phyloP scores from a whole-genome alignment of 64 coral and sea anemone genomes.

The Exaiptasia diaphana region DNA sequence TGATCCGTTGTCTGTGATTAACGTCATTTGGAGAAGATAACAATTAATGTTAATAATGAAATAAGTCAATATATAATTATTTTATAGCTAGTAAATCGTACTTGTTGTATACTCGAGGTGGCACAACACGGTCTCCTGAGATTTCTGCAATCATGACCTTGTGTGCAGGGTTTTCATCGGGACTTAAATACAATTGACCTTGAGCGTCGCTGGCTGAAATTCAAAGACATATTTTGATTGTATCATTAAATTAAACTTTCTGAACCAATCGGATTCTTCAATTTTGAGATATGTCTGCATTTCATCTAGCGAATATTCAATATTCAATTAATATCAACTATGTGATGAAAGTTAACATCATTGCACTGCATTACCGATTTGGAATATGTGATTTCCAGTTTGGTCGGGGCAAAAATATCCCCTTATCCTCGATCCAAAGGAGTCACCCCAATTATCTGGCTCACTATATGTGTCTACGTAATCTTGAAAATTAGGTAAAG shows the following conservation, averaged over 20 bases:
- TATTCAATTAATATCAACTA: too few relatives aligned
- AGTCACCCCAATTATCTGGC: conserved; percentile 46
- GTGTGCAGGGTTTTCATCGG: conserved; percentile 41
- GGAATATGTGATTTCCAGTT: conserved; percentile 35
- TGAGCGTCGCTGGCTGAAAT: conserved; percentile 51
- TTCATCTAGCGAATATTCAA: too few relatives aligned
- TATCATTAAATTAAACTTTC: background rate
- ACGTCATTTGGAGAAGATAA: too few relatives aligned
- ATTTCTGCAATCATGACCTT: conserved; percentile 60
- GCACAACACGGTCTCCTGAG: conserved; percentile 16
- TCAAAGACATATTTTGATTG: background rate
- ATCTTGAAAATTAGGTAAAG: conserved; percentile 17
- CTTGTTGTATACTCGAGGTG: conserved; percentile 36
- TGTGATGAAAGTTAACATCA: too few relatives aligned
- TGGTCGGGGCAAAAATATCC: conserved; percentile 35
- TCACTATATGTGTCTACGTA: conserved; percentile 19
- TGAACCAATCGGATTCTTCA: background rate
- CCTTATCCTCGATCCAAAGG: conserved; percentile 43
- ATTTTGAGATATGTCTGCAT: background rate
- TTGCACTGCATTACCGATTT: conserved; percentile 24
- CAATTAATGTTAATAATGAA: too few relatives aligned
- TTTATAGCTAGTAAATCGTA: background rate
- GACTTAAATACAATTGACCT: conserved; percentile 57
- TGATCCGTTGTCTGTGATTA: too few relatives aligned
- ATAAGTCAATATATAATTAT: too few relatives aligned